A percentile compares a stretch with the other conserved stretches of the same genome.
These are phyloP conservation scores for Podarcis raffonei DNA, from an alignment of 2,113 vertebrate genomes.

Conservation along the genomic window DNA sequence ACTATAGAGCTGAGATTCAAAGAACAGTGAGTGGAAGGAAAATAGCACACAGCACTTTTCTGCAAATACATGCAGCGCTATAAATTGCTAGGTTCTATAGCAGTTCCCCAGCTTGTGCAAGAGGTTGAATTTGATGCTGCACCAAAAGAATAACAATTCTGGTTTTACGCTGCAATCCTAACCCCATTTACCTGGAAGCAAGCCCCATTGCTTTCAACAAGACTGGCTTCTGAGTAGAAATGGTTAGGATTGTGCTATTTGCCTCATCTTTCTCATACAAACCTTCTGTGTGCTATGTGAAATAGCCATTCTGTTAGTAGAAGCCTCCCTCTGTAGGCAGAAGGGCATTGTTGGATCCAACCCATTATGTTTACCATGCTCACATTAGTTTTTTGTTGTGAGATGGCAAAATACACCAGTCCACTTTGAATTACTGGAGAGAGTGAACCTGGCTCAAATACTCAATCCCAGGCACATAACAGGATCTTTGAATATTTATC, in stretches of 20 bases:
- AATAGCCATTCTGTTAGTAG: background rate
- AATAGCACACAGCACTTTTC: background rate
- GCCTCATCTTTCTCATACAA: background rate
- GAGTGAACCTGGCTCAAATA: background rate
- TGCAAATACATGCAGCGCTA: background rate
- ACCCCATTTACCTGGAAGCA: no score
- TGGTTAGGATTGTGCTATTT: background rate
- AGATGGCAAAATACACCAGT: conserved; percentile 5
- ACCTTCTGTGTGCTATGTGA: background rate
- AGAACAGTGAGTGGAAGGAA: background rate
- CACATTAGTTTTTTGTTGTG: background rate
- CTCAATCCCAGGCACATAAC: background rate
- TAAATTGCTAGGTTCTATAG: background rate
- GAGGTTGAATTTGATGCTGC: background rate
- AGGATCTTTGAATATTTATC: background rate
- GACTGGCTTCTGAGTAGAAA: no score
- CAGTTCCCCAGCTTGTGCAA: background rate
- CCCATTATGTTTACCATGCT: conserved; percentile 17
- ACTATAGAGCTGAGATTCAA: background rate
- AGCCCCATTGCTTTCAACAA: no score
- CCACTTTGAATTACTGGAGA: conserved; percentile 5
- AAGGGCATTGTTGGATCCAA: background rate
- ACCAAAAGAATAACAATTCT: background rate
- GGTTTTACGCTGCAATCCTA: background rate
- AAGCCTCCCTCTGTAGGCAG: background rate